Conservation (phyloP, 2,888 invertebrate species). For the Gymnosoma rotundatum region DNA sequence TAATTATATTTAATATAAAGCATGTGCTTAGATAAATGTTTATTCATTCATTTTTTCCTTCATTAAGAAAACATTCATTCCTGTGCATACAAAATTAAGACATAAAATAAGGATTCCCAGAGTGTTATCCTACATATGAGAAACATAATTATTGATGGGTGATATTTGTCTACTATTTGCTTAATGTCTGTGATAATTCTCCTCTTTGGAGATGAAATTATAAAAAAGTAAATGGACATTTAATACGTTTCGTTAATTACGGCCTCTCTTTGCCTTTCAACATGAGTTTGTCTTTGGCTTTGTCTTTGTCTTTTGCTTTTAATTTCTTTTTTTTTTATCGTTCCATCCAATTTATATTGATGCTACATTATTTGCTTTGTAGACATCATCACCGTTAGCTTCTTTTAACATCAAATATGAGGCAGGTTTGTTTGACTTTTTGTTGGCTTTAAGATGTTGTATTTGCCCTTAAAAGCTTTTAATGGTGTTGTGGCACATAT, state of each 20-base stretch:
- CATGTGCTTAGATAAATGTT: constrained; percentile 38
- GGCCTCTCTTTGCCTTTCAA: not conserved
- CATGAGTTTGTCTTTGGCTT: constrained; percentile 9
- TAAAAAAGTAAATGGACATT: constrained; percentile 57
- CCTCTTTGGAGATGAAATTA: constrained; percentile 37
- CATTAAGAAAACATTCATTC: not conserved
- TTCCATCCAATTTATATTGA: not conserved
- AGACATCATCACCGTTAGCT: constrained; percentile 22
- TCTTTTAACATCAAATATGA: constrained; percentile 45
- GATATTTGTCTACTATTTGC: constrained; percentile 44
- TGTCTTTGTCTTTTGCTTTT: not conserved
- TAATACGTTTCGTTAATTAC: constrained; percentile 67
- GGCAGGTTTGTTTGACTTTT: not conserved
- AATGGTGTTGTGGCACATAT: constrained; percentile 3
- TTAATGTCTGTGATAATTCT: constrained; percentile 57
- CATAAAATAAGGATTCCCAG: not conserved
- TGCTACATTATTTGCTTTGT: not conserved
- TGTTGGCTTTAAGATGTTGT: constrained; percentile 5
- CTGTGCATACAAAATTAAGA: not conserved
- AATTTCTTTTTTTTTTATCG: not conserved
- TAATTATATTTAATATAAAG: constrained; percentile 59
- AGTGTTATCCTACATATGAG: not conserved
- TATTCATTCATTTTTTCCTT: no score
- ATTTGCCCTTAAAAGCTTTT: constrained; percentile 20
- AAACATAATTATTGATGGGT: not conserved